Evolutionary conservation across 2,113 vertebrate genomes (phyloP), one percentile per base, ranked within the genome.

Genomic region (Chloropsis hardwickii): DNA sequence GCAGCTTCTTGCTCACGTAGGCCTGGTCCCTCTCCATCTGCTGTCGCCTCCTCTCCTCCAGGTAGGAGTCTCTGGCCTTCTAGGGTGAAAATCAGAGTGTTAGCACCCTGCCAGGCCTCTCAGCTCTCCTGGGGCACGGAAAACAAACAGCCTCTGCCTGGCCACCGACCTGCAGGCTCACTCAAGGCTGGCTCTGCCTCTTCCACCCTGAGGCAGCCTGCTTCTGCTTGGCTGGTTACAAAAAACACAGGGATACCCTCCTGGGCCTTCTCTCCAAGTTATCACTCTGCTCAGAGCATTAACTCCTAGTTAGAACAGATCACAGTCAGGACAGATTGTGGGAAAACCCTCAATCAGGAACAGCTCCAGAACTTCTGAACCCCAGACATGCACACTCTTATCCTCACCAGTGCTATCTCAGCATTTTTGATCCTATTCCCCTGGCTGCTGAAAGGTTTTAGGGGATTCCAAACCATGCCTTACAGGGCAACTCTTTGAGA

Each of bases 11-110:
- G 29, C 97, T 97, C 66, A 99, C 98, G 44, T 98, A 98, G 53
- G 96, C 97, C 61, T 98, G 98, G 92, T 99, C 99, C 20, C 96
- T 98, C 96, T 99, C 99, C 86, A 99, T 93, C 98, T 99, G 98
- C 88, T 98, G 98, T 4, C 93, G 96, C 81, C 96, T 98, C 97
- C 98, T 98, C 53, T 98, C 98, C 82, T 99, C 98, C 95, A 93
- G 96, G 96, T 99, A 98, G 67, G 98, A 95, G 47, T 99, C 98
- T 97, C 98, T 97, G 86, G 99, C 99, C 98, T 99, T 99, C 99
- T 99, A 95, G 53, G 97, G 92, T 73, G 85, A 77, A 87, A 90
- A 95, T 83, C 89, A 95, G 82, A 56, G 78, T 3, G 45, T 94
- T 62, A 96, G 91, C 60, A 92, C 90, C 81, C 94, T 3, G 15